These are phyloP conservation scores for Anhinga rufa DNA, from an alignment of 2,113 vertebrate genomes.

Conservation along the genomic window DNA sequence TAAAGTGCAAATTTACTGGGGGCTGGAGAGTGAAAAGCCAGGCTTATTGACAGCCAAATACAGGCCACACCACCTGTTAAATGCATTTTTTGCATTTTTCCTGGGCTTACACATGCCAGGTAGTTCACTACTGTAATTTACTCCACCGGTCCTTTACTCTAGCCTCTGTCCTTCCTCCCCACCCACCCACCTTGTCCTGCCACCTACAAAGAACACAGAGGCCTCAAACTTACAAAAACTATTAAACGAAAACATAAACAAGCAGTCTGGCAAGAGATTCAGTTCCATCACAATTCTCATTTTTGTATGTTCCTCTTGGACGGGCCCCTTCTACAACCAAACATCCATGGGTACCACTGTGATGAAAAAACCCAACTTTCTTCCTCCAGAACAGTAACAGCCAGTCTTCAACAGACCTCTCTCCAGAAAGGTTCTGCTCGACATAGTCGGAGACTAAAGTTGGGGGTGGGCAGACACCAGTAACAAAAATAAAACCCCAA, in stretches of 20 bases:
- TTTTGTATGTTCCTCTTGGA: neutral
- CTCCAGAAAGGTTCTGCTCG: neutral
- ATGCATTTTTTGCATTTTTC: neutral
- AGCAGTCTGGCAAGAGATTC: neutral
- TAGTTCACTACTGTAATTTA: neutral
- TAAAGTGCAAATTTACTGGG: neutral
- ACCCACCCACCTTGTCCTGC: neutral
- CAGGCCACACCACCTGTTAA: neutral
- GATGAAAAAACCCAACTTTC: neutral
- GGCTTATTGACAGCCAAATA: neutral
- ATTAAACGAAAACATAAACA: neutral
- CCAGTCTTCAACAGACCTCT: neutral
- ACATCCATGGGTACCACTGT: accelerated
- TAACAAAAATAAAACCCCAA: neutral
- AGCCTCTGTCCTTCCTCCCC: neutral
- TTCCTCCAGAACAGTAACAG: neutral
- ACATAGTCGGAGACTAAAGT: neutral
- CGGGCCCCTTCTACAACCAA: neutral
- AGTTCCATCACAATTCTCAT: neutral
- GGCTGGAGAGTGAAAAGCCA: neutral
- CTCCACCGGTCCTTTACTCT: neutral
- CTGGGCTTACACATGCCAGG: neutral
- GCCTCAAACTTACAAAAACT: neutral
- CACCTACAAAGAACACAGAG: neutral
- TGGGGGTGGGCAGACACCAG: accelerated